Evolutionary conservation across 2,797 vertebrate species (phyloP).

Genomic region (Squalus acanthias): DNA sequence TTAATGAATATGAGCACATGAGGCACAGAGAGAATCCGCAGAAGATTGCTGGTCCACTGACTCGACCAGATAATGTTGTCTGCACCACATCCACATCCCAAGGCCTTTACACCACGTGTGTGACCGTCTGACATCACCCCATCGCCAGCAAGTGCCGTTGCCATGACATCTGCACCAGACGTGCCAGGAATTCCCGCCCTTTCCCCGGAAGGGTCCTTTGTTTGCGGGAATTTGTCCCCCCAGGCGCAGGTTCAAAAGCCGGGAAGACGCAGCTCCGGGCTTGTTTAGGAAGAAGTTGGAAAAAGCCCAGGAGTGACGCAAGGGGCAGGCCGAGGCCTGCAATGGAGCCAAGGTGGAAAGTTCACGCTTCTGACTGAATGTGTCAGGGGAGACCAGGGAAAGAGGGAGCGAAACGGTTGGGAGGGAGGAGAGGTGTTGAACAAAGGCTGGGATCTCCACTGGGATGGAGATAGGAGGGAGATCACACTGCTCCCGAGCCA

Average conservation of each 20-base stretch:
- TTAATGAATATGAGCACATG: not conserved
- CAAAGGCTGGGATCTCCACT: not conserved
- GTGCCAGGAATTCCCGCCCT: not conserved
- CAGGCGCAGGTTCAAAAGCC: not conserved
- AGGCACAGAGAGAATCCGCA: not conserved
- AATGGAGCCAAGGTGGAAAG: not conserved
- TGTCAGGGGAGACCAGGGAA: not conserved
- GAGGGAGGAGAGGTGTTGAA: not conserved
- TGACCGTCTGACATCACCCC: no score
- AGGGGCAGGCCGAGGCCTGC: not conserved
- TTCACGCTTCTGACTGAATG: not conserved
- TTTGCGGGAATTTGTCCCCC: not conserved
- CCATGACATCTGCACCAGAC: not conserved
- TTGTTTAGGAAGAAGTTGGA: not conserved
- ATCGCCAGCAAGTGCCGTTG: no score
- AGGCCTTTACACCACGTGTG: no score
- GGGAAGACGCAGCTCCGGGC: not conserved
- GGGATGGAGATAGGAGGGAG: not conserved
- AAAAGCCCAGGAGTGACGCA: not conserved
- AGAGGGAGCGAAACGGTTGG: not conserved
- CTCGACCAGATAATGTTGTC: not conserved
- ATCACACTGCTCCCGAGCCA: not conserved
- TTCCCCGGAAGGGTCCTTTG: not conserved
- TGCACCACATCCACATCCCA: no score
- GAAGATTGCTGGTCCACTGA: not conserved